Evolutionary conservation across 2,888 invertebrate genomes (phyloP).

Genomic region (Chrysodeixis includens): DNA sequence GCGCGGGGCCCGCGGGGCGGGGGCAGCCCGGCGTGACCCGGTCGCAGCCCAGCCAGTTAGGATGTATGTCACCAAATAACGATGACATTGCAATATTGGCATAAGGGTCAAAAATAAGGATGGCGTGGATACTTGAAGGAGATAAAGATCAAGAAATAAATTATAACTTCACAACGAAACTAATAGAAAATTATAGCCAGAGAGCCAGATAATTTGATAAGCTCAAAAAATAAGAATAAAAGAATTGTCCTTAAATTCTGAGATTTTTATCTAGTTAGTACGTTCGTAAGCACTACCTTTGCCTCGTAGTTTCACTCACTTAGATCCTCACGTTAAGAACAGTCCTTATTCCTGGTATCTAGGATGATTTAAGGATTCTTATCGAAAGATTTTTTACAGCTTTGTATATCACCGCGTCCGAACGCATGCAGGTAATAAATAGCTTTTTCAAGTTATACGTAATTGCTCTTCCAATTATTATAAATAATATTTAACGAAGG

Average conservation of each 20-base stretch:
- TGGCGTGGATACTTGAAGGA: neutral
- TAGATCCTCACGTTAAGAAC: too few species aligned
- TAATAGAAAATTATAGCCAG: too few species aligned
- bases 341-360: too few species aligned
- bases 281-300: too few species aligned
- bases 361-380: too few species aligned
- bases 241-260: too few species aligned
- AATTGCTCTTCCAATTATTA: slow-evolving; percentile 36
- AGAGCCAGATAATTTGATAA: too few species aligned
- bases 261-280: too few species aligned
- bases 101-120: slow-evolving; percentile 21
- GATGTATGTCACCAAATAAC: slow-evolving; percentile 53
- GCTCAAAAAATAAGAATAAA: too few species aligned
- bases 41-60: slow-evolving; percentile 62
- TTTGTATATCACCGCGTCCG: slow-evolving; percentile 18
- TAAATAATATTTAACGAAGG: slow-evolving; percentile 37
- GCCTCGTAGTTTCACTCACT: too few species aligned
- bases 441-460: slow-evolving; percentile 22
- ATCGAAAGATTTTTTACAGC: neutral
- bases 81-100: slow-evolving; percentile 25
- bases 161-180: too few species aligned
- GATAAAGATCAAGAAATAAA: too few species aligned
- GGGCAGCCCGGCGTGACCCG: slow-evolving; percentile 67
- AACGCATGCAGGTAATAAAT: slow-evolving; percentile 35
- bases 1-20: slow-evolving; percentile 15